Conservation (phyloP, 2,113 vertebrate species). For the Seriola aureovittata region DNA sequence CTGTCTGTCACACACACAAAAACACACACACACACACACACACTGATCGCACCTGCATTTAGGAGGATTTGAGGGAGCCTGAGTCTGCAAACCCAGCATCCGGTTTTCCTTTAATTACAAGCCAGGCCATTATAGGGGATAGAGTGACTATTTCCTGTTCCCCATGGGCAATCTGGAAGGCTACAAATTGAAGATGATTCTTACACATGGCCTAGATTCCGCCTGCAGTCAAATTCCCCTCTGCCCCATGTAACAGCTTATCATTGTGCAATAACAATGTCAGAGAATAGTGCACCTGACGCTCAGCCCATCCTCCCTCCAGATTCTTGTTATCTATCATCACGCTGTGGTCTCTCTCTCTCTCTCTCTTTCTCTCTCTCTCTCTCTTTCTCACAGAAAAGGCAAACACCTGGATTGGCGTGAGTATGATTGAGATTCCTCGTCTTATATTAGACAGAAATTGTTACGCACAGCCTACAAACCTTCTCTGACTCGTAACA, state of each 20-base stretch:
- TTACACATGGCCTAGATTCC: slow-evolving; percentile 63
- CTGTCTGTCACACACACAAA: background rate
- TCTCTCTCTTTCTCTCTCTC: slow-evolving; percentile 16
- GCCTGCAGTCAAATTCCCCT: slow-evolving; percentile 59
- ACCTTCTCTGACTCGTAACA: slow-evolving; percentile 11
- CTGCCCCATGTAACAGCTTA: slow-evolving; percentile 64
- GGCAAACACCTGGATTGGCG: slow-evolving; percentile 27
- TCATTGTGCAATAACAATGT: slow-evolving; percentile 75
- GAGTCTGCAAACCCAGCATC: slow-evolving; percentile 50
- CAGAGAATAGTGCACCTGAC: slow-evolving; percentile 63
- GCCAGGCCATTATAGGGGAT: slow-evolving; percentile 52
- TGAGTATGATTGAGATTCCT: slow-evolving; percentile 25
- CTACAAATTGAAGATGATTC: slow-evolving; percentile 71
- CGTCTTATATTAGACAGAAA: slow-evolving; percentile 1
- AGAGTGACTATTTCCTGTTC: slow-evolving; percentile 55
- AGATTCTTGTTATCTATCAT: slow-evolving; percentile 55
- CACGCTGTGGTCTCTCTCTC: slow-evolving; percentile 24
- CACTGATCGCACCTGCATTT: slow-evolving; percentile 35
- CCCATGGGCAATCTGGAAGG: slow-evolving; percentile 54
- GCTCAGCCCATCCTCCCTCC: slow-evolving; percentile 13
- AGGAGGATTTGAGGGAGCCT: slow-evolving; percentile 36
- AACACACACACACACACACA: slow-evolving; percentile 1
- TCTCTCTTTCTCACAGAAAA: slow-evolving; percentile 9
- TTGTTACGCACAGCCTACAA: background rate
- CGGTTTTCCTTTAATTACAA: slow-evolving; percentile 74